Base-by-base conservation (phyloP, 1,140 invertebrate species). In the Drosophila aff. region DNA sequence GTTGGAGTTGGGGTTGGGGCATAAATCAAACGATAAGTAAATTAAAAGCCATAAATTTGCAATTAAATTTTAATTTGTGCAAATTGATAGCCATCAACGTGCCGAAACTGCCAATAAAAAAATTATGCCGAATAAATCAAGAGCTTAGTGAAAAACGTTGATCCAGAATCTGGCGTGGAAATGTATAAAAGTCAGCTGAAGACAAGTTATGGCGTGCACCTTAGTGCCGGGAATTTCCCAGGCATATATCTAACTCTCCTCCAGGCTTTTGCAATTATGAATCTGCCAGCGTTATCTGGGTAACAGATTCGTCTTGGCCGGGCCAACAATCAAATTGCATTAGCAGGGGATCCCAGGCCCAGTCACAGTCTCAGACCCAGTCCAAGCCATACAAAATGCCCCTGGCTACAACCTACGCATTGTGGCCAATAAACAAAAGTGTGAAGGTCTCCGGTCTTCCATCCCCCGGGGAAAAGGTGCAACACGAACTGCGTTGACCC, bases 21-120 rank as follows among this genome's bases (percentile, higher is more conserved):
- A 91, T 87, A 91, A 91, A 81, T 91, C 87, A 91, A 74, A 50
- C 72, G 80, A 79, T 87, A 91, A 81, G 78, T 82, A 91, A 91
- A 87, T 91, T 91, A 91, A 91, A 91, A 81, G 87, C 87, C 73
- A 91, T 91, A 91, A 91, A 91, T 91, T 91, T 84, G 77, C 87
- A 91, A 91, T 91, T 91, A 91, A 91, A 84, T 91, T 91, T 91
- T 87, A 91, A 87, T 91, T 91, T 90, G 84, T 79, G 81, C 81
- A 90, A 90, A 85, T 89, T 85, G 85, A 89, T 84, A 71, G 87
- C 53, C 78, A 84, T 84, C 81, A 85, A 84, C 52, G 81, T 66
- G 68, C 64, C 64, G 64, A 69, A 78, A 81, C 83, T 53, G 74
- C 66, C 81, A 89, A 66, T 75, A 72, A 75, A 85, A 81, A 68